Conservation (phyloP, 37 sponge, comb jelly and placozoan species). For the Diacarnus erythraeanus region DNA sequence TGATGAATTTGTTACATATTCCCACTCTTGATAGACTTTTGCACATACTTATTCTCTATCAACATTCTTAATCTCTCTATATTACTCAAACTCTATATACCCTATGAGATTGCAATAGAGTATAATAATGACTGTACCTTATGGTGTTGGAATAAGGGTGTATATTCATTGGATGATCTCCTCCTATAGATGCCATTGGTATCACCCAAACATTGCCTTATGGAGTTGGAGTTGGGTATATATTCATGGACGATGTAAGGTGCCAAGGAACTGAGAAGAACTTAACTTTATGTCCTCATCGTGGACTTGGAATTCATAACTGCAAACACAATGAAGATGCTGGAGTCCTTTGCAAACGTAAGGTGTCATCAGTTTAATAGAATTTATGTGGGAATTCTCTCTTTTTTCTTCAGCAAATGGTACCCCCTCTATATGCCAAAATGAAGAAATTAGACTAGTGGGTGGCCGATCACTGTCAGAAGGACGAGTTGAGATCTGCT, state of each 20-base stretch:
- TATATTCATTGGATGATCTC: too few relatives aligned
- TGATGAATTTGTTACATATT: not conserved
- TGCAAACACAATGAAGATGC: conserved; percentile 42
- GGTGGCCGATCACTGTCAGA: conserved; percentile 5
- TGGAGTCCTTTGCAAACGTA: conserved; percentile 24
- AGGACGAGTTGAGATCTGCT: conserved; percentile 50
- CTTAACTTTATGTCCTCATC: not conserved
- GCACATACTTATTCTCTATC: too few relatives aligned
- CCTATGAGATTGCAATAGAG: too few relatives aligned
- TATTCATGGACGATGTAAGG: conserved; percentile 46
- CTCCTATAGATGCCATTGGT: conserved; percentile 36
- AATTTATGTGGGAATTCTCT: too few relatives aligned
- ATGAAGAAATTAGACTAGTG: conserved; percentile 30
- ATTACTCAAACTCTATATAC: too few relatives aligned
- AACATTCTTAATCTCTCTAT: too few relatives aligned
- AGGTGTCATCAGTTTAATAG: too few relatives aligned
- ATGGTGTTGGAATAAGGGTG: too few relatives aligned
- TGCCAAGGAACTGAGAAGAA: conserved; percentile 28
- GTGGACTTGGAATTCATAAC: conserved; percentile 22
- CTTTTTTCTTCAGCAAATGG: not conserved
- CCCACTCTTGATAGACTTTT: not conserved
- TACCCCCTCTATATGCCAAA: not conserved
- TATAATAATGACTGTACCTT: too few relatives aligned
- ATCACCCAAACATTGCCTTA: conserved; percentile 1
- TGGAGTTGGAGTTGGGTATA: conserved; percentile 35